phyloP scores from a whole-genome alignment of 2,797 vertebrate genomes.

The Sebastiscus tertius region DNA sequence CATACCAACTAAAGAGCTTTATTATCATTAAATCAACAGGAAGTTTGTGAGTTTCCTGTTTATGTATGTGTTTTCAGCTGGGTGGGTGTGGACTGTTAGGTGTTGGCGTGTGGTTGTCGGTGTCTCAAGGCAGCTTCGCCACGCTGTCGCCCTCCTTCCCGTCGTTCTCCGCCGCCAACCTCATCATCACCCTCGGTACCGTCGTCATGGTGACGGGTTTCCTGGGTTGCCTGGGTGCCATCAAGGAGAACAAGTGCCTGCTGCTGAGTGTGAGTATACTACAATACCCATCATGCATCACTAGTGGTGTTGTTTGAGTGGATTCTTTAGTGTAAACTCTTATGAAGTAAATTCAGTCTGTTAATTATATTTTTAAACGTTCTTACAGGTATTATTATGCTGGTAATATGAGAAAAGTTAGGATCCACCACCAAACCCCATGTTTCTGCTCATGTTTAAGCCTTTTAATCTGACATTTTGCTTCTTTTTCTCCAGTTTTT shows the following conservation, averaged over 20 bases:
- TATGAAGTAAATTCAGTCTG: neutral
- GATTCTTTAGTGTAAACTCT: neutral
- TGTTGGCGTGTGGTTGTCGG: constrained; percentile 97
- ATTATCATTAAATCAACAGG: constrained; percentile 18
- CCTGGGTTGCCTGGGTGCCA: constrained; percentile 96
- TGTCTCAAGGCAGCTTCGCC: constrained; percentile 97
- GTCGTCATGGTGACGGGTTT: constrained; percentile 97
- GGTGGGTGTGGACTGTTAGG: constrained; percentile 96
- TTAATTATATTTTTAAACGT: neutral
- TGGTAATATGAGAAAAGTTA: neutral
- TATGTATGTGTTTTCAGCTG: constrained; percentile 82
- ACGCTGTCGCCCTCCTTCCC: constrained; percentile 98
- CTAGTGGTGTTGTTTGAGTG: neutral
- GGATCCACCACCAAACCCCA: neutral
- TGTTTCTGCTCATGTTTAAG: neutral
- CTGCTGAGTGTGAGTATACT: constrained; percentile 92
- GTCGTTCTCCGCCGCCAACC: constrained; percentile 94
- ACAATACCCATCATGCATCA: constrained; percentile 27
- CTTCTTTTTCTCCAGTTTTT: constrained; percentile 88
- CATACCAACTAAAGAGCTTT: neutral
- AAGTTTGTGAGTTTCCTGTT: constrained; percentile 36
- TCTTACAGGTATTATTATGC: neutral
- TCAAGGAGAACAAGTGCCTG: constrained; percentile 99
- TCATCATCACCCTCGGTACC: constrained; percentile 93
- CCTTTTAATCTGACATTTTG: neutral